Conservation (phyloP, 2,888 invertebrate species). For the Pterostichus niger region DNA sequence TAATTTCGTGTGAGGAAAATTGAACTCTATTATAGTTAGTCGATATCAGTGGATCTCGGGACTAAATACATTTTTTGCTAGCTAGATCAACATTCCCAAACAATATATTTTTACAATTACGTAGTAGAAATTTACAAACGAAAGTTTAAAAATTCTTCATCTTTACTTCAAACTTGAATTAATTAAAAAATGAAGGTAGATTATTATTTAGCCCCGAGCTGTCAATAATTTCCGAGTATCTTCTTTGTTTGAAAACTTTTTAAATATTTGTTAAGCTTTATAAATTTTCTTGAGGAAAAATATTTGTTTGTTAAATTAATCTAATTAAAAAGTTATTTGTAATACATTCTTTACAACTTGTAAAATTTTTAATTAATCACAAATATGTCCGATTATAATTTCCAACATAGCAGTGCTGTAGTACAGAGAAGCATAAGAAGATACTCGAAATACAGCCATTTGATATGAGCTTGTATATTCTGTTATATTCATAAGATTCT, state of each 20-base stretch:
- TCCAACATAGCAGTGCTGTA: background rate
- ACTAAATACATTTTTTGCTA: constrained; percentile 50
- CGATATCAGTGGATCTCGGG: constrained; percentile 61
- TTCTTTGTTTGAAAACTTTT: constrained; percentile 39
- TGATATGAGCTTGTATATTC: constrained; percentile 70
- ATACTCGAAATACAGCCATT: constrained; percentile 54
- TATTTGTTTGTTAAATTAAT: constrained; percentile 38
- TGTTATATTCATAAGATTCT: constrained; percentile 69
- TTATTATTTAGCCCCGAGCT: constrained; percentile 61
- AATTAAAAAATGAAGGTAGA: constrained; percentile 39
- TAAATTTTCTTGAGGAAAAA: background rate
- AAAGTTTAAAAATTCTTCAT: constrained; percentile 7
- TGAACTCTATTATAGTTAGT: constrained; percentile 60
- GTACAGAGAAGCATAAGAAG: constrained; percentile 8
- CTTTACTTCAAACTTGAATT: background rate
- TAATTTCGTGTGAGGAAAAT: constrained; percentile 63
- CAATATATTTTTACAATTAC: constrained; percentile 43
- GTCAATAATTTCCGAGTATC: constrained; percentile 58
- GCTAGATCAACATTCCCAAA: constrained; percentile 41
- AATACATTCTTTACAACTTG: constrained; percentile 37
- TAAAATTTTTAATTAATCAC: constrained; percentile 33
- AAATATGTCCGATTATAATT: constrained; percentile 1
- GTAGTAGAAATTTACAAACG: constrained; percentile 1
- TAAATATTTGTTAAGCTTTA: constrained; percentile 37
- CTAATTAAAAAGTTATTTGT: constrained; percentile 53